Evolutionary conservation across 64 coral and sea anemone genomes (phyloP), one percentile per base, ranked within the genome.

Genomic region (Montipora sp.): DNA sequence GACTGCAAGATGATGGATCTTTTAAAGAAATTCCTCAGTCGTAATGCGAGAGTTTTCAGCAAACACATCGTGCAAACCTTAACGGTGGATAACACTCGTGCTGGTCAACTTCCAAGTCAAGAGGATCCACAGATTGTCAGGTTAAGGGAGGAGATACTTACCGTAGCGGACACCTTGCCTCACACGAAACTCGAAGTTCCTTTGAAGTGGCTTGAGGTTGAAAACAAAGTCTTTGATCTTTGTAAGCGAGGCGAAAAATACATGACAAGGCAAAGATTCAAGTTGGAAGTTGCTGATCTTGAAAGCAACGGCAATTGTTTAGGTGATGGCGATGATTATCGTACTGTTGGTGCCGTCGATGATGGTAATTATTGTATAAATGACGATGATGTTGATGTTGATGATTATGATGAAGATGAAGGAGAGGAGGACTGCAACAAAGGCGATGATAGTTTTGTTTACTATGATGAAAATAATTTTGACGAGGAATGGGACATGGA

Each of bases 101-200:
- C 80, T 67, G 80, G 58, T 8, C 23, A 18, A 67, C 27, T 5
- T 13, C 58, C 53, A 8, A 44, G 53, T 18, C 12, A 65, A 67
- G 80, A 83, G 59, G 80, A 83, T 66, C 57, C 55, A 19, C 58
- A 60, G 47, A 83, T 83, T 47, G 13, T 66, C 0, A 83, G 7
- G 15, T 47, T 83, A 7, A 59, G 80, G 13, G 1, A 66, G 36
- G 13, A 83, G 59, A 66, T 83, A 45, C 21, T 83, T 7, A 7
- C 10, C 7, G 59, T n/a, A 4, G 80, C 80, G 7, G 80, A 83
- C 23, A 19, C 57, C 57, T 45, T 83, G 16, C 58, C 57, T 15
- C 80, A 83, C 27, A 83, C 80, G 14, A 83, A 83, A 65, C 5
- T 47, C 4, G 23, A 66, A 67, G 22, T 83, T 67, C 80, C 80